phyloP scores from a whole-genome alignment of 2,888 invertebrate genomes.

The Celastrina argiolus region DNA sequence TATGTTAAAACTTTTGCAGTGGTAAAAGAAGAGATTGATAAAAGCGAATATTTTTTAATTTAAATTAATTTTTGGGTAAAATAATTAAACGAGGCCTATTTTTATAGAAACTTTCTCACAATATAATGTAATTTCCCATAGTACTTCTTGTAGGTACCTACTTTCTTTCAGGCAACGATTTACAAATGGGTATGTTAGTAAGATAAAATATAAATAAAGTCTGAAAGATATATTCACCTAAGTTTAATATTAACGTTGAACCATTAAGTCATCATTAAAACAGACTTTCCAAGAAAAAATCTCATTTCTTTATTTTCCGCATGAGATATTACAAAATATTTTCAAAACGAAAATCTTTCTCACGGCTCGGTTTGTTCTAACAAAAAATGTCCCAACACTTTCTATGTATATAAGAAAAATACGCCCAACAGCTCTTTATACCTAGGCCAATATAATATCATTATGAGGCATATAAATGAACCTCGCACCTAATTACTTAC shows the following conservation, averaged over 20 bases:
- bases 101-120: too few species aligned
- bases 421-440: constrained; percentile 30
- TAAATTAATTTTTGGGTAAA: too few species aligned
- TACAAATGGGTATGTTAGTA: not conserved
- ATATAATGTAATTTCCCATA: too few species aligned
- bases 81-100: too few species aligned
- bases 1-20: not conserved
- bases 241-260: not conserved
- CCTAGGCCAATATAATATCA: constrained; percentile 40
- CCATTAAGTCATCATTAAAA: not conserved
- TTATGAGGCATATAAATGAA: constrained; percentile 41
- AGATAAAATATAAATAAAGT: not conserved
- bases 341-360: constrained; percentile 20
- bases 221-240: not conserved
- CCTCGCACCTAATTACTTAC: constrained; percentile 72
- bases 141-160: too few species aligned
- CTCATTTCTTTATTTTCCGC: constrained; percentile 14
- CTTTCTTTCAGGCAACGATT: not conserved
- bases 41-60: not conserved
- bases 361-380: constrained; percentile 16
- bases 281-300: constrained; percentile 6
- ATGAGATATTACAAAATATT: constrained; percentile 16
- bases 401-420: constrained; percentile 27
- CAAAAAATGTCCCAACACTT: constrained; percentile 26
- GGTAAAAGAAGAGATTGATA: not conserved